Percentiles rank a stretch among this genome's conserved stretches.
Evolutionary conservation across 2,797 vertebrate genomes (phyloP).

Genomic region (Diplodus sargus): DNA sequence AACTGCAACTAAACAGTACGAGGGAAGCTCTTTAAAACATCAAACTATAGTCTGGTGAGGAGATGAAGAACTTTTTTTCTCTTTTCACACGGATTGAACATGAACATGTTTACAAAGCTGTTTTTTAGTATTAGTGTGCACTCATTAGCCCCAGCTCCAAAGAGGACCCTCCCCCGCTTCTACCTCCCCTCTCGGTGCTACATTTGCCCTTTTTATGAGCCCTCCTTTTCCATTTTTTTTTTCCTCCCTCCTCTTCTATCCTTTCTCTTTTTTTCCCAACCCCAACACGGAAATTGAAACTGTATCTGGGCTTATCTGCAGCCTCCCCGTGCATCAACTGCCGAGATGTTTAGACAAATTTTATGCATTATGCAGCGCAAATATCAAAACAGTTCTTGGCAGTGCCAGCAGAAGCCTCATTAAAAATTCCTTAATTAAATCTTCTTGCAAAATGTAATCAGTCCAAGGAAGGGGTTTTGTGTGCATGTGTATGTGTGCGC

Average conservation of each 20-base stretch:
- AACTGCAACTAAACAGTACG: slow-evolving; percentile 80
- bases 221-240: slow-evolving; percentile 83
- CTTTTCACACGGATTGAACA: slow-evolving; percentile 55
- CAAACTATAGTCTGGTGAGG: slow-evolving; percentile 66
- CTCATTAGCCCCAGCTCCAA: slow-evolving; percentile 81
- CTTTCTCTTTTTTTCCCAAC: slow-evolving; percentile 77
- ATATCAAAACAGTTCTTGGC: slow-evolving; percentile 94
- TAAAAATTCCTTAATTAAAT: slow-evolving; percentile 95
- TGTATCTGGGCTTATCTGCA: slow-evolving; percentile 91
- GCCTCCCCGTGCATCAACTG: slow-evolving; percentile 90
- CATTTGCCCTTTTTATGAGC: slow-evolving; percentile 89
- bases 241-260: slow-evolving; percentile 68
- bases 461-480: slow-evolving; percentile 89
- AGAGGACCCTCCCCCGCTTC: slow-evolving; percentile 74
- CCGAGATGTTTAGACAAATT: slow-evolving; percentile 93
- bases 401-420: slow-evolving; percentile 92
- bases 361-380: slow-evolving; percentile 94
- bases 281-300: slow-evolving; percentile 91
- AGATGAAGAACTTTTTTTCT: slow-evolving; percentile 76
- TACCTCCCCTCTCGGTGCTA: slow-evolving; percentile 70
- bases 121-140: slow-evolving; percentile 80
- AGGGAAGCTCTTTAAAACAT: slow-evolving; percentile 82
- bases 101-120: slow-evolving; percentile 78
- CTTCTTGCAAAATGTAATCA: slow-evolving; percentile 93
- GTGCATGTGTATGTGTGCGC: slow-evolving; percentile 68